These are phyloP conservation scores for Nycticorax nycticorax DNA, from an alignment of 2,113 vertebrate species.

Conservation along the genomic window DNA sequence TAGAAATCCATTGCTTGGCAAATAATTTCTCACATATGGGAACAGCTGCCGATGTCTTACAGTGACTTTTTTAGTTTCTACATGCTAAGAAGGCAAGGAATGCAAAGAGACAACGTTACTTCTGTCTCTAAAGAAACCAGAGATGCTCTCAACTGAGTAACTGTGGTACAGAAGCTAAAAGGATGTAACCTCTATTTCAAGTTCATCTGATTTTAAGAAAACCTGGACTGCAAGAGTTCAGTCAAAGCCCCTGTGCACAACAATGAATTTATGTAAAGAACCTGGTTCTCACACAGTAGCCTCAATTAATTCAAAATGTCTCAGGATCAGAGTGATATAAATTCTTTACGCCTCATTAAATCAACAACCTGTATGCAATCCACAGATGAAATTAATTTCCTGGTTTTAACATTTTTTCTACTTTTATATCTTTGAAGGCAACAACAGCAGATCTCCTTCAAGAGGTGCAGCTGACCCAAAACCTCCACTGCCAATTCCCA, in stretches of 20 bases:
- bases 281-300: background rate
- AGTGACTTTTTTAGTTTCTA: background rate
- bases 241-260: background rate
- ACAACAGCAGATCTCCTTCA: conserved; percentile 59
- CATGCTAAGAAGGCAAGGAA: background rate
- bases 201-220: background rate
- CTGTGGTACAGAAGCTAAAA: background rate
- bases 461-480: conserved; percentile 62
- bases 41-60: background rate
- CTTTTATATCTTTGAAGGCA: conserved; percentile 14
- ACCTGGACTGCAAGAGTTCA: background rate
- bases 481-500: conserved; percentile 63
- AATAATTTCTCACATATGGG: background rate
- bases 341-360: background rate
- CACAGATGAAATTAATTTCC: background rate
- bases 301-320: background rate
- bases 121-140: background rate
- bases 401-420: background rate
- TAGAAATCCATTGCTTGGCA: background rate
- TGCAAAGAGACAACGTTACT: background rate
- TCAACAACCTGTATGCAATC: background rate
- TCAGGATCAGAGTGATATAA: background rate
- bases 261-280: background rate
- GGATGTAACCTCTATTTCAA: background rate
- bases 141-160: background rate